Base-by-base conservation (phyloP, 2,113 vertebrate species). In the Coptodon rendalli region DNA sequence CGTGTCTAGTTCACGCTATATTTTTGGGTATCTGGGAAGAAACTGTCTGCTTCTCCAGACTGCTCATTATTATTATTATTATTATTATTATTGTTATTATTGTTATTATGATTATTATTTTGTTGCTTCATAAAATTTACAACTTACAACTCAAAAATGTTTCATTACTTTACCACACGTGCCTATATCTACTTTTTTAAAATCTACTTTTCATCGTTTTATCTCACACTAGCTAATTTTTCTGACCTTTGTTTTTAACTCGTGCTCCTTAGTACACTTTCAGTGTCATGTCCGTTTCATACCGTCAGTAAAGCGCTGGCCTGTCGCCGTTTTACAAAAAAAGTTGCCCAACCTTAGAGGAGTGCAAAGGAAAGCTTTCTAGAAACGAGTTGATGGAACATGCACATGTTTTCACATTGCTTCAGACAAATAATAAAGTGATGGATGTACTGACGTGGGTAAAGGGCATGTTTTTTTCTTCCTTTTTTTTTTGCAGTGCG, bases 401-500 rank as follows among this genome's bases (percentile, higher is more conserved):
- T 11, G 9, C 43, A 13, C n/a, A 10, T 84, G 9, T 16, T 27
- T 79, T 71, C 7, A 36, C 24, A 16, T 0, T 1, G 6, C 4
- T 27, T 57, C 6, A 40, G 45, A 24, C 19, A 79, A n/a, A 79
- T 4, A 76, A 22, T 71, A 76, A 19, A 48, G 6, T 17, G 43
- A 29, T 16, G 56, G 8, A 76, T 36, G 9, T 79, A 61, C 34
- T 80, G 79, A 88, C 85, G 88, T 93, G 83, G 86, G 90, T 83
- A 82, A 16, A 45, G 40, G 40, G 81, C 27, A 52, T 85, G 19
- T 40, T 68, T 27, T 63, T 73, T 45, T 27, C 40, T 45, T 27
- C 38, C 22, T 89, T 76, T 84, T 22, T 22, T 22, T 88, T 89
- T 90, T 84, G 57, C 76, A 85, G 81, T 90, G 88, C 83, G 84